phyloP scores from a whole-genome alignment of 2,113 vertebrate genomes.

The Charadrius vociferus region DNA sequence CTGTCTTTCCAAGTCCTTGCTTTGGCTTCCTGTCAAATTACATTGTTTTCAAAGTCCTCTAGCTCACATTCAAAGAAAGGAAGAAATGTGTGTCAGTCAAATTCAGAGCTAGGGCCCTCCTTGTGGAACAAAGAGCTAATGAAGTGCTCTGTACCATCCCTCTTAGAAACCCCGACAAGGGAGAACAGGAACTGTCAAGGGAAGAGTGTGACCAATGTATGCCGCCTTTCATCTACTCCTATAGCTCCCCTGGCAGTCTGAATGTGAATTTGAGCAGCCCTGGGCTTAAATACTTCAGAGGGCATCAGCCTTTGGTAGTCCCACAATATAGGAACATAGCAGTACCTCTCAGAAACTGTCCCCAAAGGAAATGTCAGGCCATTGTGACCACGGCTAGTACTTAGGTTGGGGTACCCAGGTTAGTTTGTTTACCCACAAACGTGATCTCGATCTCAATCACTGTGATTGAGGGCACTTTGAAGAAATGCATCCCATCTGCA shows the following conservation, averaged over 20 bases:
- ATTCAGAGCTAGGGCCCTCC: background rate
- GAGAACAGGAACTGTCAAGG: background rate
- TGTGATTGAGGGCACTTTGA: background rate
- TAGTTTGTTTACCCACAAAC: background rate
- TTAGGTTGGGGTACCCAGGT: background rate
- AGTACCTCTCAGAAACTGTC: background rate
- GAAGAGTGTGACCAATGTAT: background rate
- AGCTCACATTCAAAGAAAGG: background rate
- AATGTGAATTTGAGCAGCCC: background rate
- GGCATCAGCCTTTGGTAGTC: background rate
- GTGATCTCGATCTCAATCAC: background rate
- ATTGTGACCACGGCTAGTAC: background rate
- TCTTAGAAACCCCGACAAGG: background rate
- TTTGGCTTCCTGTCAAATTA: slow-evolving; percentile 1
- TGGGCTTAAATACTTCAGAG: background rate
- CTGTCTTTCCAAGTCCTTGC: background rate
- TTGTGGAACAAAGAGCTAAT: background rate
- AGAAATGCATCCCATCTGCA: background rate
- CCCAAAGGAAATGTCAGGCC: background rate
- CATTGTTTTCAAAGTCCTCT: background rate
- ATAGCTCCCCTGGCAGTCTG: background rate
- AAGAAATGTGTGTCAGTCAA: background rate
- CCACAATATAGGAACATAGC: background rate
- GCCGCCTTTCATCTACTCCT: background rate
- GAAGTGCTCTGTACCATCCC: background rate